Evolutionary conservation across 2,113 vertebrate species (phyloP).

Genomic region (Notiomystis cincta): DNA sequence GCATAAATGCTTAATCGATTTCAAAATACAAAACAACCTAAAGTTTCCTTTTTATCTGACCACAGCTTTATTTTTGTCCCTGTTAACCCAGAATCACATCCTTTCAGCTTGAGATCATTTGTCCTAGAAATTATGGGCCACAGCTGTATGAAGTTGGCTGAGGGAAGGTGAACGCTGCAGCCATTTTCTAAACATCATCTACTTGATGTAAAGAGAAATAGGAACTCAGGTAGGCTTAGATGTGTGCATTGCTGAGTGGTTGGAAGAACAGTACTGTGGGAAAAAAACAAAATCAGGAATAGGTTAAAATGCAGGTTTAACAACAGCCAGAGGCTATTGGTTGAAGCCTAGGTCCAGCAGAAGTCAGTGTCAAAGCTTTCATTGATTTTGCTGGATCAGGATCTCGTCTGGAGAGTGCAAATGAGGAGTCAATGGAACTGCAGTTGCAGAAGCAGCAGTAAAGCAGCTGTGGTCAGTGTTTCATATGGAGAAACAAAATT

Average conservation of each 20-base stretch:
- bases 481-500: neutral
- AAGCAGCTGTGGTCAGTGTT: neutral
- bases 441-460: neutral
- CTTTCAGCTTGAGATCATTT: neutral
- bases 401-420: neutral
- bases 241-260: neutral
- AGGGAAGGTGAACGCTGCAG: neutral
- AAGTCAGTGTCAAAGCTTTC: neutral
- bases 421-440: neutral
- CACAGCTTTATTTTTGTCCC: neutral
- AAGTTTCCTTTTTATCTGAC: constrained; percentile 17
- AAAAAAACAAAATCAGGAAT: neutral
- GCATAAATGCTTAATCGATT: neutral
- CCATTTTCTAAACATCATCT: neutral
- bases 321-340: neutral
- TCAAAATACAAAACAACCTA: neutral
- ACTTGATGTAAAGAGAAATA: neutral
- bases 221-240: neutral
- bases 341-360: neutral
- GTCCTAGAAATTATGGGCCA: neutral
- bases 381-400: neutral
- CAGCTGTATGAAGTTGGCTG: neutral
- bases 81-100: neutral
- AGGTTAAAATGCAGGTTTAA: neutral
- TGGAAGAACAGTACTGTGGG: neutral